Percentiles rank a stretch among this genome's conserved stretches.
Conservation (phyloP, 1,140 invertebrate species). For the Drosophila albomicans region DNA sequence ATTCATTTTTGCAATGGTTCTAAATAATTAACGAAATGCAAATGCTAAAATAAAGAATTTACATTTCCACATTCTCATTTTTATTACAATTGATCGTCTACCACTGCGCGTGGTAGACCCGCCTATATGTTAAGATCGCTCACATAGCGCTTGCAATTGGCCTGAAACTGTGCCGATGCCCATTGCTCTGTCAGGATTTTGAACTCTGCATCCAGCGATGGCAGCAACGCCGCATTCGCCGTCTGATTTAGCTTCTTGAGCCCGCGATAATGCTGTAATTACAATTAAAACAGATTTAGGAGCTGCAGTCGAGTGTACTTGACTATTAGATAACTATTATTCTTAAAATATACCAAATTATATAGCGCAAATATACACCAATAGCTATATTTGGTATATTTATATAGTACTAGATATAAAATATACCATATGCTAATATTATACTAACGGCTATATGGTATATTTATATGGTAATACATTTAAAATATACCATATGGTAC, state of each 20-base stretch:
- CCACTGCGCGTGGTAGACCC: slow-evolving; percentile 70
- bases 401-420: too few relatives aligned
- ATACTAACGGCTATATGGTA: too few relatives aligned
- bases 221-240: slow-evolving; percentile 86
- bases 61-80: slow-evolving; percentile 11
- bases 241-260: slow-evolving; percentile 86
- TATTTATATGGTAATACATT: too few relatives aligned
- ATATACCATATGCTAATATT: too few relatives aligned
- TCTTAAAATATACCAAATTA: too few relatives aligned
- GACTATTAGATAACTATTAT: too few relatives aligned
- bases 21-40: slow-evolving; percentile 6
- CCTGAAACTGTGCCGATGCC: slow-evolving; percentile 85
- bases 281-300: not conserved
- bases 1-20: not conserved
- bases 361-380: too few relatives aligned
- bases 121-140: slow-evolving; percentile 48
- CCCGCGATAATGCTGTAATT: slow-evolving; percentile 61
- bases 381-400: too few relatives aligned
- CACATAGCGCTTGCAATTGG: slow-evolving; percentile 61
- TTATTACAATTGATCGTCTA: slow-evolving; percentile 23
- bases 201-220: slow-evolving; percentile 87
- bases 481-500: too few relatives aligned
- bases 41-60: not conserved
- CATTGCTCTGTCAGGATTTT: slow-evolving; percentile 88
- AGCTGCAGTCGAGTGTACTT: too few relatives aligned